These are phyloP conservation scores for Acanthurus leucopareius DNA, from an alignment of 2,797 vertebrate species.

Conservation along the genomic window DNA sequence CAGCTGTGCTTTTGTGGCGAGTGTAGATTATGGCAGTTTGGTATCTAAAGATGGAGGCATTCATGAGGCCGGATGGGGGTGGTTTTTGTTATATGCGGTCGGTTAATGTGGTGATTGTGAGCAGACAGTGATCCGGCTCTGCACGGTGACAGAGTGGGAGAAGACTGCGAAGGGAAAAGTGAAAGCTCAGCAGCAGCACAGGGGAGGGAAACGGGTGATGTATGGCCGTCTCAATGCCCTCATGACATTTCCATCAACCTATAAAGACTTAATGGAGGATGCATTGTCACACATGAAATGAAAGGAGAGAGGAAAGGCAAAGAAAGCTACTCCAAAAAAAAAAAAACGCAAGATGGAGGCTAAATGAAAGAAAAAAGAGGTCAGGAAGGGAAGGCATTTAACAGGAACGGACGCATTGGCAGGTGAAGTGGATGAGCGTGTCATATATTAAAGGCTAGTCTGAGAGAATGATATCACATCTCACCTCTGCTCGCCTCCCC, in stretches of 20 bases:
- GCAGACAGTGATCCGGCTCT: conserved; percentile 36
- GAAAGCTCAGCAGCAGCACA: conserved; percentile 76
- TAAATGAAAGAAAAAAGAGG: conserved; percentile 35
- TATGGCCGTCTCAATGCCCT: conserved; percentile 66
- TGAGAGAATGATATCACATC: conserved; percentile 45
- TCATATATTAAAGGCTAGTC: conserved; percentile 38
- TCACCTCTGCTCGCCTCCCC: conserved; percentile 6
- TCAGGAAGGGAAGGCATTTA: conserved; percentile 36
- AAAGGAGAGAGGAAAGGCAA: conserved; percentile 41
- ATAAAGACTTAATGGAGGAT: conserved; percentile 76
- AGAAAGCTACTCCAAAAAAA: conserved; percentile 25
- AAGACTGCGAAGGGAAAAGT: conserved; percentile 50
- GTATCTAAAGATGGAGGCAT: conserved; percentile 35
- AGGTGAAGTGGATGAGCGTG: conserved; percentile 49
- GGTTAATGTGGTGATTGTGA: conserved; percentile 28
- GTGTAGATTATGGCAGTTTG: conserved; percentile 49
- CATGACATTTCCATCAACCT: conserved; percentile 76
- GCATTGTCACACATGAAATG: conserved; percentile 69
- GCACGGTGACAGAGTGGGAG: conserved; percentile 40
- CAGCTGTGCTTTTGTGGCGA: conserved; percentile 27
- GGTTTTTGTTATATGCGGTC: conserved; percentile 2
- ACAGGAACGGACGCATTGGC: conserved; percentile 30
- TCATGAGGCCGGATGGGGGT: conserved; percentile 18
- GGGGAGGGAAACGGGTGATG: conserved; percentile 68
- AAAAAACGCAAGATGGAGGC: conserved; percentile 20